phyloP scores from a whole-genome alignment of 2,113 vertebrate species.

The Hyla sarda region DNA sequence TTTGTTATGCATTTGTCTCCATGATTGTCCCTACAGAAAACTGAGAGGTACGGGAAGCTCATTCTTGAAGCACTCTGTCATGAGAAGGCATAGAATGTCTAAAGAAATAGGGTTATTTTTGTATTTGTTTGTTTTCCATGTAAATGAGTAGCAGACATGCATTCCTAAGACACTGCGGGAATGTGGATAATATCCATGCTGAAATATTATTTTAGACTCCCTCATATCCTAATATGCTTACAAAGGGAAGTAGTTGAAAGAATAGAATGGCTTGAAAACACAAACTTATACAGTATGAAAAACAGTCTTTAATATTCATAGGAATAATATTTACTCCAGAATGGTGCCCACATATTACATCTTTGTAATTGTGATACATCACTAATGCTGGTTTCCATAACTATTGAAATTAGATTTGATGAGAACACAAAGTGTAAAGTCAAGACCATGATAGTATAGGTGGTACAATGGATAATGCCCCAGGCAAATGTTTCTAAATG shows the following conservation, averaged over 20 bases:
- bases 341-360: not conserved
- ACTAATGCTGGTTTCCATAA: not conserved
- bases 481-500: no score
- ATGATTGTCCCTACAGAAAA: not conserved
- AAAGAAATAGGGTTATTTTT: constrained; percentile 49
- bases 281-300: not conserved
- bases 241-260: constrained; percentile 24
- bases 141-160: constrained; percentile 53
- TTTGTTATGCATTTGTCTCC: not conserved
- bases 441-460: no score
- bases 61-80: constrained; percentile 30
- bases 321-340: not conserved
- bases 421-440: no score
- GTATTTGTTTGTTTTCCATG: constrained; percentile 49
- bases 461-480: no score
- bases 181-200: constrained; percentile 50
- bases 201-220: constrained; percentile 58
- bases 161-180: constrained; percentile 45
- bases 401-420: not conserved
- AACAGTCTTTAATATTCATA: not conserved
- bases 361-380: not conserved
- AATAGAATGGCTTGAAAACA: not conserved
- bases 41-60: not conserved
- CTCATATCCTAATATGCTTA: constrained; percentile 38
- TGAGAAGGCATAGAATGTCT: constrained; percentile 28